Evolutionary conservation across 2,113 vertebrate species (phyloP), one percentile per base, ranked within the genome.

Genomic region (Pteropus alecto): DNA sequence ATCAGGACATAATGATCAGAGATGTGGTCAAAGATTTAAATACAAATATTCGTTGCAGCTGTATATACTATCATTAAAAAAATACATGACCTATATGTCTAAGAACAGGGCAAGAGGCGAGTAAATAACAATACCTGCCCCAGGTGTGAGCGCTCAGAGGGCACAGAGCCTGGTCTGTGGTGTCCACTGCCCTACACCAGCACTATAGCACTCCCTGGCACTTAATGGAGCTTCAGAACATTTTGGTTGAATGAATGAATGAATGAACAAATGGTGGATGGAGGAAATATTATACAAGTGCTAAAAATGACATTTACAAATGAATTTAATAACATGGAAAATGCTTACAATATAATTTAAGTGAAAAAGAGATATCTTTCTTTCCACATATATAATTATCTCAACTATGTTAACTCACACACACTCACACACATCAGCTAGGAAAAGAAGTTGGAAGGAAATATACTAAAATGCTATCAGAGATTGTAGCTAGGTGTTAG

Each of bases 301-400:
- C 79, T 67, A 78, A 93, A 90, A 68, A 82, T n/a, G 46, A 81
- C n/a, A 82, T 77, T 79, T 77, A 81, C 48, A 93, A 58, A 48
- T 76, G 48, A 58, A 83, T 30, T n/a, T 48, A 67, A 73, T 48
- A 63, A 28, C 71, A 51, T 13, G 51, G 35, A 58, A 85, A 81
- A 81, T 10, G 21, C 38, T 70, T 71, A 13, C 51, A 48, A 38
- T 60, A 30, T 68, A 35, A 77, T 65, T 86, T 78, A 92, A 81
- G 21, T 61, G 79, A 65, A 54, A 83, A 93, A 41, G 51, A 6
- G 18, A 61, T n/a, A 9, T 43, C 46, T 46, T 13, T 51, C 4
- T 70, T 21, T 88, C 54, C 79, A 21, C 24, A 61, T 38, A 13
- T 82, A 54, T 48, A 88, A 86, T 93, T 41, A 63, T 81, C 83